Conservation (phyloP, 2,113 vertebrate species). For the Melanostigma gelatinosum region DNA sequence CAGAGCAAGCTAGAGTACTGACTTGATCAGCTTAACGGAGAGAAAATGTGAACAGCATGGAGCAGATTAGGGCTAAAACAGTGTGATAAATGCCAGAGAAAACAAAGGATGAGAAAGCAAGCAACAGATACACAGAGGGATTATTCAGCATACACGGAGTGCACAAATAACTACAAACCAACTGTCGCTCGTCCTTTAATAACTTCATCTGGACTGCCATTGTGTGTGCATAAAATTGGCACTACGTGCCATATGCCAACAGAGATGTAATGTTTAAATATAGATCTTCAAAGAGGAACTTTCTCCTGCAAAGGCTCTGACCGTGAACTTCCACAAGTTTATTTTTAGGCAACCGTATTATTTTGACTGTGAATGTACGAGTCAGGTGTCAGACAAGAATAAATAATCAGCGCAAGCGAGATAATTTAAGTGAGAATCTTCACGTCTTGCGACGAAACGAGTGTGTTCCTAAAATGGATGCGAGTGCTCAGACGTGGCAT, state of each 20-base stretch:
- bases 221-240: constrained; percentile 40
- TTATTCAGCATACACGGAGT: constrained; percentile 62
- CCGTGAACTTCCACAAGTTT: constrained; percentile 53
- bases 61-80: constrained; percentile 71
- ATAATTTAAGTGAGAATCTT: constrained; percentile 64
- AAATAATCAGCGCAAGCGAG: constrained; percentile 28
- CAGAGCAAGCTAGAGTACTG: constrained; percentile 26
- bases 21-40: constrained; percentile 47
- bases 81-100: constrained; percentile 53
- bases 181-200: constrained; percentile 73
- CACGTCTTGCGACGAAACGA: constrained; percentile 49
- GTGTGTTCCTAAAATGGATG: constrained; percentile 44
- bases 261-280: constrained; percentile 49
- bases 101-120: constrained; percentile 66
- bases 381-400: constrained; percentile 62
- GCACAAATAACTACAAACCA: constrained; percentile 74
- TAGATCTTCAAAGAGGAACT: constrained; percentile 40
- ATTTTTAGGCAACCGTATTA: constrained; percentile 62
- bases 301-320: constrained; percentile 36
- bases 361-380: constrained; percentile 50
- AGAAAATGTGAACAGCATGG: constrained; percentile 64
- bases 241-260: constrained; percentile 19
- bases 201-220: constrained; percentile 48
- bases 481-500: constrained; percentile 5
- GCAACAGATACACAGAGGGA: constrained; percentile 65